Evolutionary conservation across 2,113 vertebrate species (phyloP), one percentile per base, ranked within the genome.

Genomic region (Salvator merianae): DNA sequence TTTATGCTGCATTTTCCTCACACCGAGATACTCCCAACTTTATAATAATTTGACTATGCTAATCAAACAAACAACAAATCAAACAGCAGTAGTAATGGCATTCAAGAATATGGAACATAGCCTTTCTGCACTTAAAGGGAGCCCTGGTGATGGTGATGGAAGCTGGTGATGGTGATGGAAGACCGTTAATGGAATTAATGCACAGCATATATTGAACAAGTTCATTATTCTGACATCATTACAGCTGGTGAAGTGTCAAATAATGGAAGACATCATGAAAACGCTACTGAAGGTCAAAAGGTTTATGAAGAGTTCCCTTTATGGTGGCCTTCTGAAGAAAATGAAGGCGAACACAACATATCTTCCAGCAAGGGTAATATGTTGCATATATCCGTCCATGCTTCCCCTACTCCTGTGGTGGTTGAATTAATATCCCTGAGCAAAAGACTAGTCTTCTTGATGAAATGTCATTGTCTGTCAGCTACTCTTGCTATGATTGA

Each of bases 161-260:
- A 70, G 65, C 34, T 72, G 68, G 53, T 62, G 47, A 77, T 53
- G 13, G 26, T 65, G 16, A 79, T 18, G 32, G 59, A 78, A 77
- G 74, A 32, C 22, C 69, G 40, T 78, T 68, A 75, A 28, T 83
- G 72, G n/a, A 24, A 40, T 40, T 76, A n/a, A 2, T 9, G 28
- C 20, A 30, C 1, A 74, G 30, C 47, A 82, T 70, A 47, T 82
- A 63, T 62, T 69, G 53, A 82, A 50, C 22, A 59, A 32, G 36
- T 69, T 76, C 68, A n/a, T 86, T 76, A 76, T 81, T 86, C 62
- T 84, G 79, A 53, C 79, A 77, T 88, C 87, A 55, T 81, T 76
- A 82, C 28, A 81, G 73, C 55, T 63, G 66, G 18, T 59, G 79
- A 81, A 50, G 34, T 34, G 7, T 55, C 66, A 32, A 59, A 40